Percentiles rank a stretch among this genome's conserved stretches.
Conservation (phyloP, 2,888 invertebrate species). For the Parthenolecanium corni region DNA sequence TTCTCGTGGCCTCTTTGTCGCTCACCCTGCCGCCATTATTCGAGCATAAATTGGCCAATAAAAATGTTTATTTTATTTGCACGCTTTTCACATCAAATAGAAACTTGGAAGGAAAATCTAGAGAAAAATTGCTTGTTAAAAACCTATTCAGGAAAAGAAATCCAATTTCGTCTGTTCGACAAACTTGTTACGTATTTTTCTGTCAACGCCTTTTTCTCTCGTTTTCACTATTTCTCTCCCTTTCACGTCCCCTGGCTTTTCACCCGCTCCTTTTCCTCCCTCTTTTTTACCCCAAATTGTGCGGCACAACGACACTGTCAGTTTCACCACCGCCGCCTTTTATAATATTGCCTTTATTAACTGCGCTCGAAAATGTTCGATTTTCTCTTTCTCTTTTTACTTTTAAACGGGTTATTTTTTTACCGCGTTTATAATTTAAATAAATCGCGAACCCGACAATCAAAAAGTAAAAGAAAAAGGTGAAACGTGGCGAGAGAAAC, state of each 20-base stretch:
- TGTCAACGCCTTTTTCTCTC: constrained; percentile 25
- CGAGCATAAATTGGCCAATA: constrained; percentile 25
- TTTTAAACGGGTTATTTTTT: no score
- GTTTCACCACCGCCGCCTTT: constrained; percentile 11
- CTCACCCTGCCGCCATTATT: constrained; percentile 18
- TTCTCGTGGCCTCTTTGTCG: constrained; percentile 31
- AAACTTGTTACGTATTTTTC: constrained; percentile 27
- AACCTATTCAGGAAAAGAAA: constrained; percentile 29
- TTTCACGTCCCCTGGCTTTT: constrained; percentile 4
- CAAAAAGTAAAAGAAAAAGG: no score
- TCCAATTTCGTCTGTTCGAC: constrained; percentile 29
- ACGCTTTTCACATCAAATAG: constrained; percentile 28
- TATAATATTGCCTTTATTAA: constrained; percentile 19
- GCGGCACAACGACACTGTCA: constrained; percentile 23
- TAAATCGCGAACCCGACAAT: no score
- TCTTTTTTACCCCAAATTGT: constrained; percentile 1
- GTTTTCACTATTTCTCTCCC: background rate
- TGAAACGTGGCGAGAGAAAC: no score
- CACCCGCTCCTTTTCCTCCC: constrained; percentile 2
- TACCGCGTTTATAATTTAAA: no score
- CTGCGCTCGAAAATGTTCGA: constrained; percentile 15
- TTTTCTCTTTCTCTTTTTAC: background rate
- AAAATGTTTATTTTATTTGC: constrained; percentile 29
- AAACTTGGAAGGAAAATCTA: constrained; percentile 22
- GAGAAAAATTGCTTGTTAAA: constrained; percentile 29